A percentile compares a stretch with the other conserved stretches of the same genome.
These are phyloP conservation scores for Hypsibius dujardini DNA, from an alignment of 1,140 invertebrate genomes.

Conservation along the genomic window DNA sequence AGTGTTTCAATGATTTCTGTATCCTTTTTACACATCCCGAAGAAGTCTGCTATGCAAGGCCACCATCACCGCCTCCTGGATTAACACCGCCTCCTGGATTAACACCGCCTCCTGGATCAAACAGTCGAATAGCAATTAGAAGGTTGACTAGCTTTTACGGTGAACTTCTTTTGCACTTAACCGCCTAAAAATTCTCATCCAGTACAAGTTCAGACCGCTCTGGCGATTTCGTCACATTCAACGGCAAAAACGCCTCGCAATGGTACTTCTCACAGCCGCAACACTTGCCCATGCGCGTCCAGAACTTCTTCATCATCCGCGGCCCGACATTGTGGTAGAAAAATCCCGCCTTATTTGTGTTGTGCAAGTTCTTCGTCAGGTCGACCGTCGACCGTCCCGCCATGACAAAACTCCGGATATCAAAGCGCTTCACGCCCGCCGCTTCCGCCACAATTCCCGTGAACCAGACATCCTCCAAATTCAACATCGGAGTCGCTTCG, in stretches of 20 bases:
- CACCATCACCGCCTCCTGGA: no score
- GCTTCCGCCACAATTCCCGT: background rate
- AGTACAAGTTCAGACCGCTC: no score
- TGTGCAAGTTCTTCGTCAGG: background rate
- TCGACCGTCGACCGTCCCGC: background rate
- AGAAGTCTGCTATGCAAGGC: no score
- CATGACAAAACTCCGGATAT: background rate
- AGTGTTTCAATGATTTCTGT: no score
- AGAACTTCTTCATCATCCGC: background rate
- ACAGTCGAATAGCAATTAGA: no score
- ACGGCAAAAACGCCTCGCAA: background rate
- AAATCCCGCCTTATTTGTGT: background rate
- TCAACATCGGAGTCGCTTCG: background rate
- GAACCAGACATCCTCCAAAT: constrained; percentile 11
- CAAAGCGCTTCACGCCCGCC: background rate
- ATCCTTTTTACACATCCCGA: no score
- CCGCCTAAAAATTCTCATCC: no score
- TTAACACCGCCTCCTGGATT: no score
- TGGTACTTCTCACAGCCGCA: background rate
- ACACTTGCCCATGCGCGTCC: background rate
- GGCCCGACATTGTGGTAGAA: constrained; percentile 8
- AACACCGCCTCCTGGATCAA: no score
- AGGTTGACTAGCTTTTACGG: no score
- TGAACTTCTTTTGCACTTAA: no score
- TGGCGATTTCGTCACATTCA: no score